These are phyloP conservation scores for Mycetomoellerius zeteki DNA, from an alignment of 1,140 invertebrate genomes.

Conservation along the genomic window DNA sequence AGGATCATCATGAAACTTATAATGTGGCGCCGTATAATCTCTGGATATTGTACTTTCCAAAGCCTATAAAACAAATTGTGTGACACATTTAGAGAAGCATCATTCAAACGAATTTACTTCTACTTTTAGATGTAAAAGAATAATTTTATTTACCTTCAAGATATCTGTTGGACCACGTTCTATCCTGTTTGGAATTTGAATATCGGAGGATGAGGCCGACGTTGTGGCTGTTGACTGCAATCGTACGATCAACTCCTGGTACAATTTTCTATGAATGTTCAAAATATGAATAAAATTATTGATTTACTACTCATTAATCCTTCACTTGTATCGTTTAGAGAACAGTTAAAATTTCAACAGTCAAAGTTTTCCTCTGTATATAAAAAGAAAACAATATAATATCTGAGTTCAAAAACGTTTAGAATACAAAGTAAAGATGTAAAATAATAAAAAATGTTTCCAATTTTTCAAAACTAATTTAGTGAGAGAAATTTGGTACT, in stretches of 20 bases:
- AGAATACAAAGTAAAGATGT: no score
- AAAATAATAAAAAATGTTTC: no score
- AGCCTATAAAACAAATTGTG: constrained; percentile 86
- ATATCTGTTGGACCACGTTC: constrained; percentile 93
- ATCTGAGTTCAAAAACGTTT: no score
- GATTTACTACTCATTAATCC: background rate
- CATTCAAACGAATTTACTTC: background rate
- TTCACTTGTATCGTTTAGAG: no score
- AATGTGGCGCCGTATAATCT: constrained; percentile 94
- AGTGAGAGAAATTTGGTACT: no score
- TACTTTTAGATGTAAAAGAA: constrained; percentile 7
- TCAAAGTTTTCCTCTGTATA: no score
- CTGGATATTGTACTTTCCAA: constrained; percentile 91
- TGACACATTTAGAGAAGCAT: background rate
- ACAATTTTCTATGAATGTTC: constrained; percentile 49
- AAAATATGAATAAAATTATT: constrained; percentile 2
- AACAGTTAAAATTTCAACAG: no score
- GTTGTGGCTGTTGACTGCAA: constrained; percentile 49
- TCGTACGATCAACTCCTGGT: constrained; percentile 59
- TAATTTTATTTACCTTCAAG: constrained; percentile 86
- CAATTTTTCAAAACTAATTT: no score
- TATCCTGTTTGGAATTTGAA: constrained; percentile 90
- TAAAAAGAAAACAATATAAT: no score
- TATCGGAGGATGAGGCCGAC: constrained; percentile 73
- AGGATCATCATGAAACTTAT: constrained; percentile 96